Evolutionary conservation across 2,888 invertebrate species (phyloP).

Genomic region (Oscheius sp.): DNA sequence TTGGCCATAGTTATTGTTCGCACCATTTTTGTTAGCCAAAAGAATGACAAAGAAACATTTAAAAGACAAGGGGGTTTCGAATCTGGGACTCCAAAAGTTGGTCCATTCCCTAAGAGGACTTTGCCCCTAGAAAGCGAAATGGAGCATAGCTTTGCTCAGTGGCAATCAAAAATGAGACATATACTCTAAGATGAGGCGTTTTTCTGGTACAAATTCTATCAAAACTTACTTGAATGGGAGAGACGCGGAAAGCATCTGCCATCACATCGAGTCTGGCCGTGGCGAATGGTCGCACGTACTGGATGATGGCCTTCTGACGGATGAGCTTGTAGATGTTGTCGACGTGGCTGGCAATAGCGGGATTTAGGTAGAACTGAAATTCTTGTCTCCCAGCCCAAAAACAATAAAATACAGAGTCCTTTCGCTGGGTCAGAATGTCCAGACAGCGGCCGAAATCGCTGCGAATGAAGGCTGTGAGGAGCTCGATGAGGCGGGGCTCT

Average conservation of each 20-base stretch:
- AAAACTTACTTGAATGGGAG: constrained; percentile 69
- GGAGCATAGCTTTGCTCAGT: too few species aligned
- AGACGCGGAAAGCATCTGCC: constrained; percentile 94
- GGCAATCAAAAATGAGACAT: too few species aligned
- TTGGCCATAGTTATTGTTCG: background rate
- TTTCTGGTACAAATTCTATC: too few species aligned
- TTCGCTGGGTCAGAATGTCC: constrained; percentile 55
- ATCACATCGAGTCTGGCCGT: constrained; percentile 96
- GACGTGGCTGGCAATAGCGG: constrained; percentile 96
- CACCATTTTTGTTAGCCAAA: too few species aligned
- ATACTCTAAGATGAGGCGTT: too few species aligned
- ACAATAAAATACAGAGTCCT: constrained; percentile 44
- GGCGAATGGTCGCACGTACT: constrained; percentile 84
- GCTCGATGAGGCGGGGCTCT: constrained; percentile 81
- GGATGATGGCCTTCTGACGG: constrained; percentile 78
- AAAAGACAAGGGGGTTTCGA: constrained; percentile 76
- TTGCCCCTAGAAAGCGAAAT: too few species aligned
- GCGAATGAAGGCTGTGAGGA: constrained; percentile 44
- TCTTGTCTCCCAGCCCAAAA: background rate
- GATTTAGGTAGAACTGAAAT: constrained; percentile 84
- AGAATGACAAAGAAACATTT: constrained; percentile 35
- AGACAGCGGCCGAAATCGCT: constrained; percentile 77
- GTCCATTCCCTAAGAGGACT: too few species aligned
- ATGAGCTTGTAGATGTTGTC: constrained; percentile 68
- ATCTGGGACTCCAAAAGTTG: too few species aligned